Percentiles rank a stretch among this genome's conserved stretches.
Conservation (phyloP, 2,888 invertebrate genomes). For the Euplagia quadripunctaria region DNA sequence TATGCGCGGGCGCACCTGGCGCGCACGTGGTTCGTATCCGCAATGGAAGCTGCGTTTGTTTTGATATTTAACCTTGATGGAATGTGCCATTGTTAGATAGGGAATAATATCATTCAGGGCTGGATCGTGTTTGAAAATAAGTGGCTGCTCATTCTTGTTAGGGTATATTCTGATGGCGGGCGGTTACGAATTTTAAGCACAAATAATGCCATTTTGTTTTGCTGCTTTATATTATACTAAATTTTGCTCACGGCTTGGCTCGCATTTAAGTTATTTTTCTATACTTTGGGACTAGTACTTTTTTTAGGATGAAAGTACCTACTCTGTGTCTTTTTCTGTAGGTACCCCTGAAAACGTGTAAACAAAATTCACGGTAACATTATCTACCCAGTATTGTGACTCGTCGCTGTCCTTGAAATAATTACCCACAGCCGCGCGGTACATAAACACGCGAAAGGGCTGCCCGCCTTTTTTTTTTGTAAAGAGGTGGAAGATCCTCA, state of each 20-base stretch:
- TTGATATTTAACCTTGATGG: constrained; percentile 19
- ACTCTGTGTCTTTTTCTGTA: too few species aligned
- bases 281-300: not conserved
- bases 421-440: too few species aligned
- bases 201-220: not conserved
- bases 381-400: too few species aligned
- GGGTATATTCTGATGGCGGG: not conserved
- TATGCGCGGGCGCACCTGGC: constrained; percentile 42
- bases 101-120: not conserved
- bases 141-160: not conserved
- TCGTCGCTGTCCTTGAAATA: too few species aligned
- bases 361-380: too few species aligned
- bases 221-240: not conserved
- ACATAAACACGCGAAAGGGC: too few species aligned
- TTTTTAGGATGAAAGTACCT: too few species aligned
- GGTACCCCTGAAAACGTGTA: too few species aligned
- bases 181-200: not conserved
- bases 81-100: constrained; percentile 17
- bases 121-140: not conserved
- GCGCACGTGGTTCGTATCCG: constrained; percentile 39
- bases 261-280: not conserved
- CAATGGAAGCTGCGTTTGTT: constrained; percentile 15
- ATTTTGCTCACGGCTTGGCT: not conserved
- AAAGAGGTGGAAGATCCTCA: too few species aligned
- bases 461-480: too few species aligned